Percentiles rank a stretch among this genome's conserved stretches.
These are phyloP conservation scores for Eurytoma adleriae DNA, from an alignment of 2,888 invertebrate species.

Conservation along the genomic window DNA sequence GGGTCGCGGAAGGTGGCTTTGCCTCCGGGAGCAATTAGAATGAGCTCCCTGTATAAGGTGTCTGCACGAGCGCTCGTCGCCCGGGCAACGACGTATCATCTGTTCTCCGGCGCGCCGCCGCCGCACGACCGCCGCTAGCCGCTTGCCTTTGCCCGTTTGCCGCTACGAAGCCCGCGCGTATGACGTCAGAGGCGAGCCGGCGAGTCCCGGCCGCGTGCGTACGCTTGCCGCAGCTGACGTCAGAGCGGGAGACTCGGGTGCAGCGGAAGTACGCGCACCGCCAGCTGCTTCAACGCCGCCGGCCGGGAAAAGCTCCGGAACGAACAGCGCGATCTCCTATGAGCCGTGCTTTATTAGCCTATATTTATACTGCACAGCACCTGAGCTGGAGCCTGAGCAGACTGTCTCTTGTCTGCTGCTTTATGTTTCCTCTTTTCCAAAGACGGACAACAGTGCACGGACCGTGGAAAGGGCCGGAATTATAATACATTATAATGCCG, in stretches of 20 bases:
- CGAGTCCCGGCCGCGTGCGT: slow-evolving; percentile 27
- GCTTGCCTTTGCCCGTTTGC: background rate
- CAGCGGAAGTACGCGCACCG: slow-evolving; percentile 46
- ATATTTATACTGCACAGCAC: background rate
- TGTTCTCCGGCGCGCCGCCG: background rate
- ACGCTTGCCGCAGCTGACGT: slow-evolving; percentile 37
- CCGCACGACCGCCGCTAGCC: background rate
- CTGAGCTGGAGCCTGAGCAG: too few relatives aligned
- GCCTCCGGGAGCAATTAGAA: background rate
- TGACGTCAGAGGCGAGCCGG: slow-evolving; percentile 38
- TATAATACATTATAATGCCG: too few relatives aligned
- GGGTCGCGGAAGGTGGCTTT: background rate
- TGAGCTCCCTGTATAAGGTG: background rate
- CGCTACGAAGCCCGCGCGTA: background rate
- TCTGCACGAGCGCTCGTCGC: slow-evolving; percentile 16
- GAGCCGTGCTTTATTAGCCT: too few relatives aligned
- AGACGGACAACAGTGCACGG: too few relatives aligned
- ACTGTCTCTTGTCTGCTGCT: too few relatives aligned
- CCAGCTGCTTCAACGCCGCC: slow-evolving; percentile 18
- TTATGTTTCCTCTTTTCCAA: too few relatives aligned
- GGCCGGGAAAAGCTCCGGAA: slow-evolving; percentile 33
- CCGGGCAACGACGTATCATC: slow-evolving; percentile 37
- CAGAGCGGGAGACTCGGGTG: slow-evolving; percentile 19
- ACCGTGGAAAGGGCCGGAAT: too few relatives aligned
- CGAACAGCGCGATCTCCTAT: too few relatives aligned